Base-by-base conservation (phyloP, 2,888 invertebrate genomes). In the Lissonota sp. region DNA sequence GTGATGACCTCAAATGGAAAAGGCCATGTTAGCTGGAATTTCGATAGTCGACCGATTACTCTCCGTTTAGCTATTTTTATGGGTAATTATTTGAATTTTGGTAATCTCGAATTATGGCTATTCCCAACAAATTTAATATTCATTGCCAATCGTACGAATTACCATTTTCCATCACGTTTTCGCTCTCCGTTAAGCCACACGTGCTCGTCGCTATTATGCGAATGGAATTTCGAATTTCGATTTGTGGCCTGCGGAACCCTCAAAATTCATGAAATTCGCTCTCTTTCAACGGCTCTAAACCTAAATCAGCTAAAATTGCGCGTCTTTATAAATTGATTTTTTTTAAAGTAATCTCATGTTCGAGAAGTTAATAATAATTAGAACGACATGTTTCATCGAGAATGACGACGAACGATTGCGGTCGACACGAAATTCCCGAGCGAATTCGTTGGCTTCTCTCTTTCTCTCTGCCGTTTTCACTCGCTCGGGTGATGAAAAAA, bases 181-280 rank as follows among this genome's bases (percentile, higher is more conserved):
- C 44, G 63, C 44, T 66, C 49, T 66, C 64, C 46, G 49, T 26
- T 44, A 62, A 53, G 44, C 46, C 75, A 69, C 60, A 75, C 58
- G 73, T 63, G 69, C 63, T 26, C 44, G 64, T 14, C 55, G 66
- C 58, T 39, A 3, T 26, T 64, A 26, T 66, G 66, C 62, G 62
- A 75, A 82, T 75, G 71, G 75, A 82, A 82, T 82, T 79, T 75
- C 79, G 82, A 10, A 66, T 75, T 53, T 60, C 26, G 63, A 62
- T 72, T 75, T 79, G 74, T 40, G 82, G 82, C 46, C 42, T 63
- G 60, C 60, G 71, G 74, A 83, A 79, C 76, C 83, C 71, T 83
- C 51, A 64, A 73, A 83, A 83, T 87, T 86, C 84, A 79, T 80
- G 73, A 74, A 26, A 79, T 85, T 85, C 51, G 58, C 60, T 4